Evolutionary conservation across 2,888 invertebrate species (phyloP).

Genomic region (Orthosia gracilis): DNA sequence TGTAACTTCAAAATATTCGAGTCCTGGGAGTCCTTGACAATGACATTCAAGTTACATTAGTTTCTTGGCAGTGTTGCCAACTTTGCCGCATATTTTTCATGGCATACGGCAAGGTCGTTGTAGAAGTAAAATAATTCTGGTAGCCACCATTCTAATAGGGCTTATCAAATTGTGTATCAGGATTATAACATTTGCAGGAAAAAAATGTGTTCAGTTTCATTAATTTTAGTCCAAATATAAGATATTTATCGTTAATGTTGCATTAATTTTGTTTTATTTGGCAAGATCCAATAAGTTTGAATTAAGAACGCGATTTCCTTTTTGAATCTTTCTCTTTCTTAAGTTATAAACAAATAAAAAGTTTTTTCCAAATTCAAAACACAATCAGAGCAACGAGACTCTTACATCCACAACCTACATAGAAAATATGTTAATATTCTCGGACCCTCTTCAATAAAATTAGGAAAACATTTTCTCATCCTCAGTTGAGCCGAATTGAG

Average conservation of each 20-base stretch:
- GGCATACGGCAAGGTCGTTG: constrained; percentile 56
- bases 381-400: no score
- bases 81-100: constrained; percentile 59
- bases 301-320: neutral
- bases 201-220: constrained; percentile 14
- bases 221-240: constrained; percentile 15
- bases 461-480: constrained; percentile 5
- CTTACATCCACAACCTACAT: neutral
- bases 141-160: constrained; percentile 25
- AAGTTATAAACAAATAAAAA: neutral
- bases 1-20: constrained; percentile 8
- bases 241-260: constrained; percentile 24
- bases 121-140: constrained; percentile 33
- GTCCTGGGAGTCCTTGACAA: constrained; percentile 59
- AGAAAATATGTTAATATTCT: neutral
- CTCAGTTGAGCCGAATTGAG: constrained; percentile 17
- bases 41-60: constrained; percentile 62
- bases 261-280: neutral
- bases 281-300: neutral
- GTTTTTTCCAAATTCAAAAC: no score
- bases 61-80: constrained; percentile 65
- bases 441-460: neutral
- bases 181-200: constrained; percentile 8
- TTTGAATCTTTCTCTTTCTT: no score
- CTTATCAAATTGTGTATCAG: constrained; percentile 42